Percentiles rank a stretch among this genome's conserved stretches.
Evolutionary conservation across 1,140 invertebrate species (phyloP).

Genomic region (Drosophila saltans): DNA sequence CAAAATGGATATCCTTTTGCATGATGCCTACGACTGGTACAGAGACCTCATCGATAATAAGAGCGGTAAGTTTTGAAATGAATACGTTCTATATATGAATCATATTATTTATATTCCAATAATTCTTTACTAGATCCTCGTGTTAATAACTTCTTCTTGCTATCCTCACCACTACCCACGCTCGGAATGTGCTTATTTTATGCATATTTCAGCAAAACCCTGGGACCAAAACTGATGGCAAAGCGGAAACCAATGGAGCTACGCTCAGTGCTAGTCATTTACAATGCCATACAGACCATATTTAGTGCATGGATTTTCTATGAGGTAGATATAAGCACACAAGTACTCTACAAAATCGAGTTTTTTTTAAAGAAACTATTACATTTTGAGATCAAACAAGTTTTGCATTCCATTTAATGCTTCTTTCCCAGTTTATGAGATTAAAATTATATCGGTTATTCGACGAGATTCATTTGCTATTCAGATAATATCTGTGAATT

Average conservation of each 20-base stretch:
- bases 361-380: no score
- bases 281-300: slow-evolving; percentile 94
- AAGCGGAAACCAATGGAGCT: slow-evolving; percentile 95
- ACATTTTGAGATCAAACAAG: no score
- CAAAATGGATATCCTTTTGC: slow-evolving; percentile 84
- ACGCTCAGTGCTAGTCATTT: slow-evolving; percentile 91
- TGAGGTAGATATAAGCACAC: slow-evolving; percentile 84
- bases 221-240: slow-evolving; percentile 95
- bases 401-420: no score
- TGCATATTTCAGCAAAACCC: slow-evolving; percentile 91
- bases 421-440: no score
- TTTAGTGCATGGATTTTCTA: slow-evolving; percentile 97
- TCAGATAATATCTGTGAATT: no score
- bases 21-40: slow-evolving; percentile 88
- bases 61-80: slow-evolving; percentile 87
- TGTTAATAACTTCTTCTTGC: slow-evolving; percentile 95
- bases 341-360: no score
- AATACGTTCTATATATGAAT: no score
- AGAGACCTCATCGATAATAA: slow-evolving; percentile 91
- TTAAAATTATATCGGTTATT: no score
- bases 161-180: slow-evolving; percentile 95
- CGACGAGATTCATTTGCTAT: no score
- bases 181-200: slow-evolving; percentile 92
- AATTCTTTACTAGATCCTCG: slow-evolving; percentile 89
- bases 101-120: no score